Base-by-base conservation (phyloP, 1,140 invertebrate genomes). In the Andricus grossulariae region DNA sequence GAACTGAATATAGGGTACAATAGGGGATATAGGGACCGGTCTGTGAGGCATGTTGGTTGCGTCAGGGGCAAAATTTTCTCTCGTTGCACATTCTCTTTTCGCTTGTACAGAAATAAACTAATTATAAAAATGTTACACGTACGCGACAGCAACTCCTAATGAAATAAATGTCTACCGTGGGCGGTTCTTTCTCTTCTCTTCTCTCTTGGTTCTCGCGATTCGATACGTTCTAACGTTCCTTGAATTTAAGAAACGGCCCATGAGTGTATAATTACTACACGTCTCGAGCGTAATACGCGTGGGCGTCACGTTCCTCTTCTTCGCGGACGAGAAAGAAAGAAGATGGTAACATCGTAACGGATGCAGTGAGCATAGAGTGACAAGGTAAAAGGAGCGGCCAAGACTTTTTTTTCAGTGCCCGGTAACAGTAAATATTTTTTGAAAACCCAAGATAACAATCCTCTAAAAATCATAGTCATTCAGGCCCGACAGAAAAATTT, bases 61-160 rank as follows among this genome's bases (percentile, higher is more conserved):
- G 19, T 32, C 15, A 15, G 25, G 25, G 55, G 55, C 25, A 12
- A 21, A 25, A 6, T 66, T 66, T 66, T 66, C 57, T 39, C 25
- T 39, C 25, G 45, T 66, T 25, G 25, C 32, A 45, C 10, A 3
- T 16, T 39, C 7, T 2, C n/a, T 16, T 16, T 8, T 19, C 18
- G 11, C 12, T 16, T 39, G 0, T 13, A 7, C 6, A 49, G 45
- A 18, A 13, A 73, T 71, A 84, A 88, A 83, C 80, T 87, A 87
- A 88, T 88, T 88, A 86, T 78, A 85, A 88, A 85, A 86, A 86
- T 84, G 80, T 86, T 84, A 83, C 76, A 81, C 79, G 81, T 82
- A 78, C 72, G 74, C 71, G 79, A 71, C 79, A 83, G 79, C 73
- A 72, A 54, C 50, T 52, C 54, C 78, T 86, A 83, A 83, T 80